Base-by-base conservation (phyloP, 2,797 vertebrate genomes). In the Lepus townsendii region DNA sequence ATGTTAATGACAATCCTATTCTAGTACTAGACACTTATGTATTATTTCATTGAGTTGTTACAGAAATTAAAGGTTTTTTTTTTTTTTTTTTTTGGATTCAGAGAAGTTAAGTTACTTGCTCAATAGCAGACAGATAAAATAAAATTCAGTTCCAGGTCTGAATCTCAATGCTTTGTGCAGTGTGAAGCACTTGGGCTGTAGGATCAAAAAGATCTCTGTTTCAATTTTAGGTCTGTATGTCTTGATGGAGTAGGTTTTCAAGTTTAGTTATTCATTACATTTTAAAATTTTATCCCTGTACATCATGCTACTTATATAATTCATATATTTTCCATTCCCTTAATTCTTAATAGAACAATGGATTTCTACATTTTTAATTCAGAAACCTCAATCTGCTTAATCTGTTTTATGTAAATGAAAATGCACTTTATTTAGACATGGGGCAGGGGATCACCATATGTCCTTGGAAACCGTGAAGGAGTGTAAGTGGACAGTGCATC, bases 271-370 rank as follows among this genome's bases (percentile, higher is more conserved):
- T 47, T 73, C 54, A 78, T 54, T 26, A 65, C 50, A 4, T 73
- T 91, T 83, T 68, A 19, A 66, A 66, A 79, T 90, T 27, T 47
- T 78, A 27, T 66, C 47, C 6, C 68, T 20, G 35, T 73, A n/a
- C 5, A n/a, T 73, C 14, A 77, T 26, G 32, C 19, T 78, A 19
- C 68, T 77, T 66, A 88, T 12, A 16, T 63, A 90, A 93, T 35
- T 73, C 62, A 69, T 35, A 88, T 42, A 50, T 79, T 54, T 26
- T 5, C 22, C 27, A 12, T 78, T 83, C 19, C 7, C 54, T 30
- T 76, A 54, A 79, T 79, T 91, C 10, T 96, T 88, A 68, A 89
- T 54, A 85, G 60, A 92, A 79, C 6, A 73, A 83, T 35, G 60
- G 47, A 47, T 93, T 66, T 62, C 35, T 3, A 3, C 42, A n/a